These are phyloP conservation scores for Habroteleia sp. DNA, from an alignment of 2,888 invertebrate species.

Conservation along the genomic window DNA sequence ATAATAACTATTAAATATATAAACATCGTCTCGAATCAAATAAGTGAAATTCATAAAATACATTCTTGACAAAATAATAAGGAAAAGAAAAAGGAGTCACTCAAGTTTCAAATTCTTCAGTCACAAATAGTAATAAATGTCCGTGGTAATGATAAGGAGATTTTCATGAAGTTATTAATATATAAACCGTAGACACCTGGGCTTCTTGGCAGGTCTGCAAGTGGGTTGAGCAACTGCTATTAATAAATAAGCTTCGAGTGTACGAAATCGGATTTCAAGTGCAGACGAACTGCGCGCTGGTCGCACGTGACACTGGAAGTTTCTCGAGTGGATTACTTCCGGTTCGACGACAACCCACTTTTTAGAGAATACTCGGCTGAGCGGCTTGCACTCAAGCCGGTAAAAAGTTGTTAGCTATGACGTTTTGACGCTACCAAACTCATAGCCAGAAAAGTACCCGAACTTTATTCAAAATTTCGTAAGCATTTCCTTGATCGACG, in stretches of 20 bases:
- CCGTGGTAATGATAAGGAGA: no score
- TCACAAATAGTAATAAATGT: no score
- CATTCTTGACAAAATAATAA: no score
- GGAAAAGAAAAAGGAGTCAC: no score
- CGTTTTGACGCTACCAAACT: slow-evolving; percentile 33
- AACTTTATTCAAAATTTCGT: slow-evolving; percentile 24
- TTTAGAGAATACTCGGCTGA: slow-evolving; percentile 58
- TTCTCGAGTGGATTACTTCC: slow-evolving; percentile 67
- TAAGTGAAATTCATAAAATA: no score
- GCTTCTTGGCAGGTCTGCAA: slow-evolving; percentile 22
- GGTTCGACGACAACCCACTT: slow-evolving; percentile 64
- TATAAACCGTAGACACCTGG: no score
- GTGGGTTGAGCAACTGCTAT: slow-evolving; percentile 33
- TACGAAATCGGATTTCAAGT: slow-evolving; percentile 49
- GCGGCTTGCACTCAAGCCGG: slow-evolving; percentile 20
- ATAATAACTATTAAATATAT: no score
- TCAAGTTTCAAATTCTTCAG: no score
- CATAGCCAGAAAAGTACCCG: slow-evolving; percentile 25
- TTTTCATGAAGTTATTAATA: no score
- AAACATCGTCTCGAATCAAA: no score
- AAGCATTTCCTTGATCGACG: no score
- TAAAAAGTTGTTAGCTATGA: slow-evolving; percentile 54
- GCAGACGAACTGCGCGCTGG: slow-evolving; percentile 20
- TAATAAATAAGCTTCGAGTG: slow-evolving; percentile 51
- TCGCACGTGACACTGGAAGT: slow-evolving; percentile 57